These are phyloP conservation scores for Coregonus clupeaformis DNA, from an alignment of 2,113 vertebrate species.

Conservation along the genomic window DNA sequence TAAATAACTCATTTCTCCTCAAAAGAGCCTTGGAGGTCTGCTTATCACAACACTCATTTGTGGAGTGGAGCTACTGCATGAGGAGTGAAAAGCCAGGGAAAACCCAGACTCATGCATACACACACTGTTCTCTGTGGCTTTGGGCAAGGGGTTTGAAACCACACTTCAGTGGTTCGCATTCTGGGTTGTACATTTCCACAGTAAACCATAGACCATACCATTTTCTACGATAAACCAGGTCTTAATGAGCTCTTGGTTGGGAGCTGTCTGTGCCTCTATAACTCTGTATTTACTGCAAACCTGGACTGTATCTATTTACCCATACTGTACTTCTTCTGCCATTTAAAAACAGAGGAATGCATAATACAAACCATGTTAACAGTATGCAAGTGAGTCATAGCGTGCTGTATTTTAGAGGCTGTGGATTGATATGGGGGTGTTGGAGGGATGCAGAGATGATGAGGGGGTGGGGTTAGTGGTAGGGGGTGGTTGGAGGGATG, in stretches of 20 bases:
- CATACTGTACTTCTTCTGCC: background rate
- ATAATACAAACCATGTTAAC: background rate
- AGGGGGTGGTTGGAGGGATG: too few species aligned
- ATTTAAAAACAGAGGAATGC: background rate
- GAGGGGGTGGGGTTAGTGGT: too few species aligned
- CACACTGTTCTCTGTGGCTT: background rate
- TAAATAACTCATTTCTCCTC: constrained; percentile 56
- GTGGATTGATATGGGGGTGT: background rate
- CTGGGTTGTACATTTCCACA: too few species aligned
- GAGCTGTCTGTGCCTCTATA: background rate
- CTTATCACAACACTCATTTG: constrained; percentile 13
- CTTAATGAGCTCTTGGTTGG: too few species aligned
- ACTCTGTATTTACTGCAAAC: background rate
- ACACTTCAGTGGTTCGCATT: too few species aligned
- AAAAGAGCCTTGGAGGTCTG: constrained; percentile 37
- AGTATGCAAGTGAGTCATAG: constrained; percentile 4
- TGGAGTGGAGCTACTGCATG: background rate
- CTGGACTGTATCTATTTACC: background rate
- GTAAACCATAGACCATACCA: too few species aligned
- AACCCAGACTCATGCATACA: background rate
- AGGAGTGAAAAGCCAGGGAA: background rate
- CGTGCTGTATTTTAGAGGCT: background rate
- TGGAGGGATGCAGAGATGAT: background rate
- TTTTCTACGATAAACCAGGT: too few species aligned
- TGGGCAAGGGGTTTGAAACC: too few species aligned